Percentiles rank a stretch among this genome's conserved stretches.
phyloP scores from a whole-genome alignment of 2,113 vertebrate genomes.

The Erinaceus europaeus region DNA sequence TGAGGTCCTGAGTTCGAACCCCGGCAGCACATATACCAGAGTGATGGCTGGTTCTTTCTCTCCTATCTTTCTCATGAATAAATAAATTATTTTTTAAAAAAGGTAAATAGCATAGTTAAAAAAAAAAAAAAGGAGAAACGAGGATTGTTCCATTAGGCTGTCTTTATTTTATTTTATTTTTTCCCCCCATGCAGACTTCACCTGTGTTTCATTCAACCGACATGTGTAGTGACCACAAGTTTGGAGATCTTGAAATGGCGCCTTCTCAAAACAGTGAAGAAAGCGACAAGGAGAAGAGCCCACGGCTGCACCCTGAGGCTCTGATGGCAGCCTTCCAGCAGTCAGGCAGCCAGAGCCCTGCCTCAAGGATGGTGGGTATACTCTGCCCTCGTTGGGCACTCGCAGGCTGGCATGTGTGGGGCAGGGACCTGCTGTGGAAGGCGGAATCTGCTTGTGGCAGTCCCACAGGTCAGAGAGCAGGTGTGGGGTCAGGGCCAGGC shows the following conservation, averaged over 20 bases:
- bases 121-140: no score
- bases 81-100: no score
- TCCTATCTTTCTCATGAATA: no score
- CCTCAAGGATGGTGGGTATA: constrained; percentile 81
- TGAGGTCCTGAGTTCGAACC: no score
- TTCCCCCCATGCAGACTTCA: constrained; percentile 44
- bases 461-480: neutral
- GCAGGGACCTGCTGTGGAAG: accelerated
- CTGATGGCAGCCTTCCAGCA: constrained; percentile 86
- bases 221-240: constrained; percentile 35
- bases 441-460: accelerated
- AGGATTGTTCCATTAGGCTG: neutral
- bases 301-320: constrained; percentile 84
- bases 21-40: no score
- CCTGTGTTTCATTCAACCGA: constrained; percentile 56
- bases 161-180: no score
- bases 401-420: accelerated
- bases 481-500: neutral
- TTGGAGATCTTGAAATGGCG: constrained; percentile 57
- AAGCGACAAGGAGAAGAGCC: constrained; percentile 75
- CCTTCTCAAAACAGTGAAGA: constrained; percentile 58
- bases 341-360: constrained; percentile 72
- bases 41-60: no score
- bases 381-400: accelerated
- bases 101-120: no score